Conservation (phyloP, 2,888 invertebrate genomes). For the Fragum whitleyi region DNA sequence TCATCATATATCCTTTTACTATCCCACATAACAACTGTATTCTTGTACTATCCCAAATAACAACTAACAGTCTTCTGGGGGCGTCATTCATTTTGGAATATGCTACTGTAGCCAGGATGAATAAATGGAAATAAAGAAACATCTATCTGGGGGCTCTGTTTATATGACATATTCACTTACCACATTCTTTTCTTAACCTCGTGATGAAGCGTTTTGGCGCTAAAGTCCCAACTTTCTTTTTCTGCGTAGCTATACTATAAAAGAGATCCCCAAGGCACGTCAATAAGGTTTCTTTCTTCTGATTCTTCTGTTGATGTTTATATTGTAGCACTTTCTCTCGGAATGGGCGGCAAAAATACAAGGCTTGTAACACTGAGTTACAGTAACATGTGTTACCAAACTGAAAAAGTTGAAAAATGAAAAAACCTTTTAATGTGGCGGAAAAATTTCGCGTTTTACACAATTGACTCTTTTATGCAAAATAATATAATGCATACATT, state of each 20-base stretch:
- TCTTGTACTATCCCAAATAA: too few relatives aligned
- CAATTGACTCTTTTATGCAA: too few relatives aligned
- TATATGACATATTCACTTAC: slow-evolving; percentile 85
- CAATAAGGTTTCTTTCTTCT: slow-evolving; percentile 95
- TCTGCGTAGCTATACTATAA: slow-evolving; percentile 99
- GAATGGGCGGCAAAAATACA: slow-evolving; percentile 99
- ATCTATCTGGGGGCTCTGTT: too few relatives aligned
- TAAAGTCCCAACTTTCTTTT: slow-evolving; percentile 99
- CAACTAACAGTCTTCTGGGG: too few relatives aligned
- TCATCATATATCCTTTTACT: too few relatives aligned
- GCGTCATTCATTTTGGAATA: too few relatives aligned
- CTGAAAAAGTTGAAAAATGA: too few relatives aligned
- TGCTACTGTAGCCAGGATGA: too few relatives aligned
- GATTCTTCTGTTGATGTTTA: slow-evolving; percentile 88
- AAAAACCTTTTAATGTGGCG: neutral
- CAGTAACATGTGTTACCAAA: slow-evolving; percentile 99
- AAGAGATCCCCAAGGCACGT: slow-evolving; percentile 99
- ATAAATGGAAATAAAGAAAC: too few relatives aligned
- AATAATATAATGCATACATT: too few relatives aligned
- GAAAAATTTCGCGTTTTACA: too few relatives aligned
- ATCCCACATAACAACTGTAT: too few relatives aligned
- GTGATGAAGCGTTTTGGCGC: slow-evolving; percentile 99
- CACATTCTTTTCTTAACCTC: slow-evolving; percentile 98
- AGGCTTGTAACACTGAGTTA: slow-evolving; percentile 99
- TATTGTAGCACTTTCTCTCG: slow-evolving; percentile 99